Base-by-base conservation (phyloP, 2,797 vertebrate genomes). In the Percopsis omiscomaycus region DNA sequence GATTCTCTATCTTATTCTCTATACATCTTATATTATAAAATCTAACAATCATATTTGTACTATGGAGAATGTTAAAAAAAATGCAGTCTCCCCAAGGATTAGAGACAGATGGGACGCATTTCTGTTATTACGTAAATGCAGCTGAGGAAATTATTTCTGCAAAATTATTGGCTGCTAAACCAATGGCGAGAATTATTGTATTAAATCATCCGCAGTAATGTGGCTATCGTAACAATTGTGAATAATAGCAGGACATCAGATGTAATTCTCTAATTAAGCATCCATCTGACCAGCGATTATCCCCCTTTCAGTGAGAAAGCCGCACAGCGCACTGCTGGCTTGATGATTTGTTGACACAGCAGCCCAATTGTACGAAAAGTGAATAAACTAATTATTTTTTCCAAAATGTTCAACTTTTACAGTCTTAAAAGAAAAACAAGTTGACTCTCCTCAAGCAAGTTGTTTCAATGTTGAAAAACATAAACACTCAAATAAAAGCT, bases 261-360 rank as follows among this genome's bases (percentile, higher is more conserved):
- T 64, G 51, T 47, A 29, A 53, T 69, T 86, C 77, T 78, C 82
- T 80, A 88, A 76, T 86, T 37, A 83, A 89, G 74, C 81, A 88
- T 76, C 68, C 72, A 62, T 80, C 68, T 75, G 68, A 79, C 72
- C 58, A 56, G 72, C 69, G 65, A 71, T 71, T 81, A 77, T 74
- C 71, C 64, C 72, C 55, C 83, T 84, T 59, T 78, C 66, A 71
- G 79, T 73, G 75, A 85, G 80, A 22, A 22, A 44, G 15, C 59
- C 66, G 22, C 22, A 22, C 22, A 22, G 22, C 22, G 22, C 22
- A 22, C 22, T 22, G 28, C 32, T 12, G 13, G 55, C 78, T 83
- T 86, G 80, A 84, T 68, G 53, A 37, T 37, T 37, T 37, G 32
- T 3, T 37, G 32, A 37, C 32, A 37, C 5, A 5, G 6, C 32